Evolutionary conservation across 2,888 invertebrate genomes (phyloP).

Genomic region (Acanthosoma haemorrhoidale): DNA sequence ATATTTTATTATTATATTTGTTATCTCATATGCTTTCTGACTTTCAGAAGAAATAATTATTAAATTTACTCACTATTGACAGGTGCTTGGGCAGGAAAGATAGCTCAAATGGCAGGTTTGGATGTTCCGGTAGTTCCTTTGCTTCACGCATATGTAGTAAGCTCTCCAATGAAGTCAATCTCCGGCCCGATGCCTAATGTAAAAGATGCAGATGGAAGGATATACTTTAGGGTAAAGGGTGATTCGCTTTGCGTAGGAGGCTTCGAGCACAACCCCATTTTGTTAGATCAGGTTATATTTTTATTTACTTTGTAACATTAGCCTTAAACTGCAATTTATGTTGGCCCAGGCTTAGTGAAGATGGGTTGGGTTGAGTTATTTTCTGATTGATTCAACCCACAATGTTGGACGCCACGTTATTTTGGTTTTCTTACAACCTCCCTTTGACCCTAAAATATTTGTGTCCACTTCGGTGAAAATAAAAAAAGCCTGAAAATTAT

Average conservation of each 20-base stretch:
- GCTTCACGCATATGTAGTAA: slow-evolving; percentile 83
- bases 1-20: no score
- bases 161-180: slow-evolving; percentile 69
- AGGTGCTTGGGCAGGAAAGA: slow-evolving; percentile 76
- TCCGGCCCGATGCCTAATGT: slow-evolving; percentile 68
- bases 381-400: not conserved
- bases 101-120: slow-evolving; percentile 63
- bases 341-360: no score
- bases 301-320: no score
- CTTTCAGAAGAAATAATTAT: no score
- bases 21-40: no score
- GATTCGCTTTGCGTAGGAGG: slow-evolving; percentile 80
- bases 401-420: no score
- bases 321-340: not conserved
- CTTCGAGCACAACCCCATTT: slow-evolving; percentile 78
- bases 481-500: no score
- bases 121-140: slow-evolving; percentile 72
- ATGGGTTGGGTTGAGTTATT: no score
- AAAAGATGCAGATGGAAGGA: slow-evolving; percentile 75
- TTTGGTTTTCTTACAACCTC: no score
- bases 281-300: slow-evolving; percentile 62
- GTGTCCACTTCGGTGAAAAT: no score
- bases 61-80: no score
- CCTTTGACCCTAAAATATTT: no score
- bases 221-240: slow-evolving; percentile 79